These are phyloP conservation scores for Aegotheles bennettii DNA, from an alignment of 2,113 vertebrate genomes.

Conservation along the genomic window DNA sequence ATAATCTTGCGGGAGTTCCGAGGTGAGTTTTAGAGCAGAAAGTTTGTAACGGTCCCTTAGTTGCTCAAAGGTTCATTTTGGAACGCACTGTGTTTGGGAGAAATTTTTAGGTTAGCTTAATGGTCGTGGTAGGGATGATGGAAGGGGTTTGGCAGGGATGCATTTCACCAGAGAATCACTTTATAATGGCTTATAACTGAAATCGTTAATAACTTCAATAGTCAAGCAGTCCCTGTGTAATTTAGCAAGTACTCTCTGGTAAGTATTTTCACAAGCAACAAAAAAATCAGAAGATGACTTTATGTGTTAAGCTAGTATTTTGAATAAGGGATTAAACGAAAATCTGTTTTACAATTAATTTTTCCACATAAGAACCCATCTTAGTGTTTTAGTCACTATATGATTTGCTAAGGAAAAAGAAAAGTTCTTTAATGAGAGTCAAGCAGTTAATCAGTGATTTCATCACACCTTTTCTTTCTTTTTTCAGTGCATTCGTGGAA, in stretches of 20 bases:
- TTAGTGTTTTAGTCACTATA: background rate
- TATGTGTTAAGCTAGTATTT: rapidly evolving
- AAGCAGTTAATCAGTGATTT: background rate
- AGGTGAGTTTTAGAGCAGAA: background rate
- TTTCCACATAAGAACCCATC: background rate
- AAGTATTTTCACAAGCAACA: background rate
- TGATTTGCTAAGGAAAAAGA: background rate
- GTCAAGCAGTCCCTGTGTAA: background rate
- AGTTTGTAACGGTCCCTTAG: background rate
- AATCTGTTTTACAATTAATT: background rate
- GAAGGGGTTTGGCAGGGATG: background rate
- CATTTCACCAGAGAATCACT: background rate
- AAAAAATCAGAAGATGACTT: background rate
- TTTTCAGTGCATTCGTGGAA: conserved; percentile 87
- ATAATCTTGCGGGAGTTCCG: background rate
- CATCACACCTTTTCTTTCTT: background rate
- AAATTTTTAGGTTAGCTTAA: background rate
- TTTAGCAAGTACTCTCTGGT: background rate
- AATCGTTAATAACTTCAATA: background rate
- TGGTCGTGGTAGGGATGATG: rapidly evolving
- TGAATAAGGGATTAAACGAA: background rate
- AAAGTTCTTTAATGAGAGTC: background rate
- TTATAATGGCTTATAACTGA: background rate
- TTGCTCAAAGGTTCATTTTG: background rate
- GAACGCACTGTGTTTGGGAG: background rate